Base-by-base conservation (phyloP, 2,888 invertebrate species). In the Chrysotoxum bicinctum region DNA sequence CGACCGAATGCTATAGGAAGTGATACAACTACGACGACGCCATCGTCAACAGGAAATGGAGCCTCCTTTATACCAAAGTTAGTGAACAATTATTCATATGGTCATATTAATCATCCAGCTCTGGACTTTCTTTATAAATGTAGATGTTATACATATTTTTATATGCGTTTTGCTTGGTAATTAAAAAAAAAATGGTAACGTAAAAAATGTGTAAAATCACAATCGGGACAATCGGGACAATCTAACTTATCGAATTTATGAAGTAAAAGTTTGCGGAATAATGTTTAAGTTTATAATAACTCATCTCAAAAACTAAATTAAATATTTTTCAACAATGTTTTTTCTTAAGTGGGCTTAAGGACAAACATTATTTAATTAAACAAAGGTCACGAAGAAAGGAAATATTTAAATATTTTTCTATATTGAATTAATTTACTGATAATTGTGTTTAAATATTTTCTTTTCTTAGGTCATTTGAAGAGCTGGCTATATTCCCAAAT, bases 401-500 rank as follows among this genome's bases (percentile, higher is more conserved):
- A n/a, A n/a, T n/a, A n/a, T n/a, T n/a, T n/a, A n/a, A n/a, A n/a
- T n/a, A n/a, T n/a, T 32, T 50, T 23, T 64, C 26, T 10, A 54
- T 16, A 16, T 12, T 64, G 54, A 23, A 50, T 21, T 26, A 8
- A 21, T n/a, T n/a, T n/a, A n/a, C n/a, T 35, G 19, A 35, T 56
- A 12, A 66, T 79, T 66, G 50, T 66, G 43, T 48, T 56, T 72
- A 48, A 32, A 21, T 16, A 2, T 23, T 69, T 4, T 88, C 83
- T 58, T 62, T 37, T 54, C 19, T 37, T 19, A 94, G 95, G 88
- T 94, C 95, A 74, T 97, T 97, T 91, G 97, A 97, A 91, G 96
- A 97, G 90, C 93, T 97, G 32, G 96, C 96, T 26, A 93, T 97
- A 87, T 94, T 95, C 87, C 93, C 96, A 10, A 97, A 97, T 91